Evolutionary conservation across 2,888 invertebrate species (phyloP).

Genomic region (Tachystola acroxantha): DNA sequence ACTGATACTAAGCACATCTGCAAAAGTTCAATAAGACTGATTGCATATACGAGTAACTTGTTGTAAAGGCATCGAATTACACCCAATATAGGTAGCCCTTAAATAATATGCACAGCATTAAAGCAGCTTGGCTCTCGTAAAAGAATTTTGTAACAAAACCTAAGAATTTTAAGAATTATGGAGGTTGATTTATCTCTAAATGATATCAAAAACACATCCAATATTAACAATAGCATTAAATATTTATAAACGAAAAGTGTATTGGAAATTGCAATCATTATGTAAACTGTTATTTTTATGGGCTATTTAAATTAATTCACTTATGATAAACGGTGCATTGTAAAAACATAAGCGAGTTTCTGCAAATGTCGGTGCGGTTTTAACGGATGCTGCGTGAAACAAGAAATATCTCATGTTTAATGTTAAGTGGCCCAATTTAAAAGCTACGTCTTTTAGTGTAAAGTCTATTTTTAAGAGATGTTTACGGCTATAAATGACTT

Average conservation of each 20-base stretch:
- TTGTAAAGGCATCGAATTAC: no score
- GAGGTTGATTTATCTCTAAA: slow-evolving; percentile 31
- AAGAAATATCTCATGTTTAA: slow-evolving; percentile 39
- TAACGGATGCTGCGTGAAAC: slow-evolving; percentile 49
- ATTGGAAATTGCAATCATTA: slow-evolving; percentile 50
- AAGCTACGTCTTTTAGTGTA: slow-evolving; percentile 13
- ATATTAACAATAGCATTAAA: slow-evolving; percentile 49
- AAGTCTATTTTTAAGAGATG: slow-evolving; percentile 11
- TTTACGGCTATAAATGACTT: slow-evolving; percentile 49
- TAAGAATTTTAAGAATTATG: slow-evolving; percentile 4
- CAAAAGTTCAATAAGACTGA: no score
- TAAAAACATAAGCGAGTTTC: slow-evolving; percentile 58
- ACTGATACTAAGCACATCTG: no score
- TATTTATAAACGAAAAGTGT: slow-evolving; percentile 42
- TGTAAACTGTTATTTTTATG: slow-evolving; percentile 64
- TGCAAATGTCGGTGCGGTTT: slow-evolving; percentile 55
- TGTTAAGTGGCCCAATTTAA: slow-evolving; percentile 4
- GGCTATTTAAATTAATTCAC: slow-evolving; percentile 72
- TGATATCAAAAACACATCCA: slow-evolving; percentile 31
- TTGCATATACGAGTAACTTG: no score
- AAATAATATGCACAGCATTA: no score
- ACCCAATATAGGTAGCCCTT: no score
- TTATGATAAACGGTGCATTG: slow-evolving; percentile 56
- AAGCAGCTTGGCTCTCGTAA: no score
- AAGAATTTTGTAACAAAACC: not conserved